Percentiles rank a stretch among this genome's conserved stretches.
Conservation (phyloP, 2,797 vertebrate species). For the Muscicapa comitata region DNA sequence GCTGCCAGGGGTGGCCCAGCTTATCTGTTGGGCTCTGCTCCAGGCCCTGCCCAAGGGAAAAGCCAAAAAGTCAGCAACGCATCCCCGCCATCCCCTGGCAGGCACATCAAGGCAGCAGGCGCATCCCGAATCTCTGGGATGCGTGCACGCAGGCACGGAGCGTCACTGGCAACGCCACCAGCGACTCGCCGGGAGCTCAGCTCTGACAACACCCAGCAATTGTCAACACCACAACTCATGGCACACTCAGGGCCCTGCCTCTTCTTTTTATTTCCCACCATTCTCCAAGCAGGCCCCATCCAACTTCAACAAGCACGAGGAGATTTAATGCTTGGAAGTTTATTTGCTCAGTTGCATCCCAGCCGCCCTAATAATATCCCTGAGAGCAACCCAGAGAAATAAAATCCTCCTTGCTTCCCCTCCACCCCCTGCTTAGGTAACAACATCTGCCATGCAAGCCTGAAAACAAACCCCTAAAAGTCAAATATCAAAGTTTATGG, state of each 20-base stretch:
- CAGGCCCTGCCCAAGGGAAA: slow-evolving; percentile 34
- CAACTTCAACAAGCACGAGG: rapidly evolving
- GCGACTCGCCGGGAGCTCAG: background rate
- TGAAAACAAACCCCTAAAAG: background rate
- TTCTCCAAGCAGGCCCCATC: background rate
- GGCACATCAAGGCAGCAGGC: background rate
- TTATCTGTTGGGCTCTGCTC: slow-evolving; percentile 47
- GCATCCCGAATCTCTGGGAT: background rate
- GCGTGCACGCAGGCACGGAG: background rate
- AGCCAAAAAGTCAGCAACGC: background rate
- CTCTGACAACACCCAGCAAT: rapidly evolving
- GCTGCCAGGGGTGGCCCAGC: background rate
- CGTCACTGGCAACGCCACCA: background rate
- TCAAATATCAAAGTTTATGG: background rate
- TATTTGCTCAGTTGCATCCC: background rate
- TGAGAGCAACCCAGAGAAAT: background rate
- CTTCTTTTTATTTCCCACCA: background rate
- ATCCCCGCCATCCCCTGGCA: slow-evolving; percentile 29
- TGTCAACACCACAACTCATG: background rate
- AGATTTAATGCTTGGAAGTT: background rate
- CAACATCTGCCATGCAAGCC: background rate
- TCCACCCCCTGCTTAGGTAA: background rate
- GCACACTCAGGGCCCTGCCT: background rate
- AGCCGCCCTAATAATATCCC: background rate
- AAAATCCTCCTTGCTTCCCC: background rate